Evolutionary conservation across 92 coral and sea anemone genomes (phyloP).

Genomic region (Heteractis magnifica): DNA sequence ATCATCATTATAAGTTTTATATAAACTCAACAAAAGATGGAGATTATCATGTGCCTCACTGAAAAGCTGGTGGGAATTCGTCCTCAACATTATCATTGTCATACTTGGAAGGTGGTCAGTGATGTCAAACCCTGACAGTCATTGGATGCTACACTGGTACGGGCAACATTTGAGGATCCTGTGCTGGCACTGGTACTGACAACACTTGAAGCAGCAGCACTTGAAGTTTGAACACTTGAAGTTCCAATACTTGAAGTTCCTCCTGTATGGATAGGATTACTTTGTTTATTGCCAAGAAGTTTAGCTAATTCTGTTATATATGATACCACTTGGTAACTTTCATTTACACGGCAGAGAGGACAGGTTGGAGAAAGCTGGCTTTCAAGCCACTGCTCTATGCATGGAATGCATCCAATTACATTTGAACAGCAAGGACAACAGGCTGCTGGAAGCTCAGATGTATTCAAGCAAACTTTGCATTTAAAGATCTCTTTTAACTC

Average conservation of each 20-base stretch:
- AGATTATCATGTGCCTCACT: not conserved
- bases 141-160: not conserved
- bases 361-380: not conserved
- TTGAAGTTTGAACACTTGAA: no score
- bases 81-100: not conserved
- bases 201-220: not conserved
- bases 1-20: no score
- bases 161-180: not conserved
- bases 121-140: not conserved
- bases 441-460: constrained; percentile 16
- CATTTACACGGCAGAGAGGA: constrained; percentile 1
- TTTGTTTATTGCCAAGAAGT: not conserved
- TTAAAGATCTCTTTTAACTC: not conserved
- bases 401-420: constrained; percentile 9
- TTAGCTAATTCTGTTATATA: not conserved
- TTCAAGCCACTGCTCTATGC: constrained; percentile 1
- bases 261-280: not conserved
- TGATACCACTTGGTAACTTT: not conserved
- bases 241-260: no score
- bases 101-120: not conserved
- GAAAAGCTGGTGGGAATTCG: not conserved
- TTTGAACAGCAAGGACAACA: not conserved
- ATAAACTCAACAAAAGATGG: no score
- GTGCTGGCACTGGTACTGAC: not conserved
- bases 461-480: not conserved